phyloP scores from a whole-genome alignment of 2,888 invertebrate species.

The Aelia acuminata region DNA sequence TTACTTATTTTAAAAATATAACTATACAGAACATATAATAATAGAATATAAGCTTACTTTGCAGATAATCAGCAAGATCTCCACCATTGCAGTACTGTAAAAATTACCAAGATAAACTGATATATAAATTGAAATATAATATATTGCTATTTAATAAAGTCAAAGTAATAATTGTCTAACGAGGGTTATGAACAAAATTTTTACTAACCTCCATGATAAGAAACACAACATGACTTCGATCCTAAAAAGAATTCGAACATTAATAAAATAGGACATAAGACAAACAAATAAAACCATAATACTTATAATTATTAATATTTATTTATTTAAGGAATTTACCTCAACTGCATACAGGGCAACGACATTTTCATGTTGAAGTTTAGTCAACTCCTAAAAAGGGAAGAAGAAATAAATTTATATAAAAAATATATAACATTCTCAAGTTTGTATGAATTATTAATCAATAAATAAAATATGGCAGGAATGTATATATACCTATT shows the following conservation, averaged over 20 bases:
- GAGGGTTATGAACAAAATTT: background rate
- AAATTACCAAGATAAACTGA: conserved; percentile 67
- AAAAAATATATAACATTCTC: background rate
- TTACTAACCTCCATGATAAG: conserved; percentile 96
- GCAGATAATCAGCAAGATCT: conserved; percentile 97
- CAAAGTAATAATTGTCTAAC: background rate
- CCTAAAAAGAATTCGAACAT: conserved; percentile 72
- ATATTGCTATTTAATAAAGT: background rate
- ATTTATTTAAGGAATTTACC: conserved; percentile 70
- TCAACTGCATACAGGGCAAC: conserved; percentile 98
- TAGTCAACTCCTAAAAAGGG: conserved; percentile 86
- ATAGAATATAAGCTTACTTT: conserved; percentile 73
- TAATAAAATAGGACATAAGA: conserved; percentile 27
- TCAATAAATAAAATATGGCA: no score
- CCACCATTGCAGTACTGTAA: conserved; percentile 98
- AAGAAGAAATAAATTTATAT: background rate
- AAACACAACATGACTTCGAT: conserved; percentile 94
- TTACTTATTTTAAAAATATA: conserved; percentile 32
- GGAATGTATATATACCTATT: no score
- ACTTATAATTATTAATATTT: background rate
- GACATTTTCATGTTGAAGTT: conserved; percentile 98
- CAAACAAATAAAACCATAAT: background rate
- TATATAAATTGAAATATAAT: no score
- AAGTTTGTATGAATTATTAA: no score
- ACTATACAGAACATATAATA: background rate